Conservation (phyloP, 2,888 invertebrate species). For the Palloptera scutellata region DNA sequence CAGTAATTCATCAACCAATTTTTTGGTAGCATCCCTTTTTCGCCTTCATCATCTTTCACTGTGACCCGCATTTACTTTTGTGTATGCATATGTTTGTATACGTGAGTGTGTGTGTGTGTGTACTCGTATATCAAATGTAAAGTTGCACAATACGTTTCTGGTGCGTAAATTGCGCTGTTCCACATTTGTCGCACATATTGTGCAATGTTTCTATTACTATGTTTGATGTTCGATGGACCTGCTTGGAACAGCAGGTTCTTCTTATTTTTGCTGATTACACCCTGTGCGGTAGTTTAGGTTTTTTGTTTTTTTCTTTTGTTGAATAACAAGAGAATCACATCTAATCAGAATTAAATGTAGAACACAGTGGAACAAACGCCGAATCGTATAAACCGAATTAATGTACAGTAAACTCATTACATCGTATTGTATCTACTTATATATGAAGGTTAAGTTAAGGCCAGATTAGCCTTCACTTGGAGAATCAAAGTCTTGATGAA, state of each 20-base stretch:
- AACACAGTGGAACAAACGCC: constrained; percentile 41
- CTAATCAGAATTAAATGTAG: constrained; percentile 49
- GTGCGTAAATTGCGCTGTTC: constrained; percentile 54
- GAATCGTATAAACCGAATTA: too few species aligned
- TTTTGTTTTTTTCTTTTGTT: constrained; percentile 16
- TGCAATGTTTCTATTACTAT: constrained; percentile 40
- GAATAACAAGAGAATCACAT: constrained; percentile 31
- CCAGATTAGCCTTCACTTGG: too few species aligned
- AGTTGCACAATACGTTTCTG: constrained; percentile 60
- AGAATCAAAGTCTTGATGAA: too few species aligned
- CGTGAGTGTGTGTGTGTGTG: neutral
- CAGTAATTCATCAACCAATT: constrained; percentile 33
- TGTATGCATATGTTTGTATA: neutral
- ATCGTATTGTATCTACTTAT: too few species aligned
- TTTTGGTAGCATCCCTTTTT: constrained; percentile 10
- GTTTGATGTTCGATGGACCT: constrained; percentile 23
- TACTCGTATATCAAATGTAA: neutral
- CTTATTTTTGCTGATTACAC: constrained; percentile 31
- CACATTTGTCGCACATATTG: constrained; percentile 52
- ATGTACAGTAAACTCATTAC: too few species aligned
- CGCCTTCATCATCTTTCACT: constrained; percentile 15
- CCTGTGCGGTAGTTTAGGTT: constrained; percentile 28
- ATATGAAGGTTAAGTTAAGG: too few species aligned
- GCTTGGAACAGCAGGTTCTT: constrained; percentile 38
- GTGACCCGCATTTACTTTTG: neutral